phyloP scores from a whole-genome alignment of 2,113 vertebrate genomes.

The Castor canadensis region DNA sequence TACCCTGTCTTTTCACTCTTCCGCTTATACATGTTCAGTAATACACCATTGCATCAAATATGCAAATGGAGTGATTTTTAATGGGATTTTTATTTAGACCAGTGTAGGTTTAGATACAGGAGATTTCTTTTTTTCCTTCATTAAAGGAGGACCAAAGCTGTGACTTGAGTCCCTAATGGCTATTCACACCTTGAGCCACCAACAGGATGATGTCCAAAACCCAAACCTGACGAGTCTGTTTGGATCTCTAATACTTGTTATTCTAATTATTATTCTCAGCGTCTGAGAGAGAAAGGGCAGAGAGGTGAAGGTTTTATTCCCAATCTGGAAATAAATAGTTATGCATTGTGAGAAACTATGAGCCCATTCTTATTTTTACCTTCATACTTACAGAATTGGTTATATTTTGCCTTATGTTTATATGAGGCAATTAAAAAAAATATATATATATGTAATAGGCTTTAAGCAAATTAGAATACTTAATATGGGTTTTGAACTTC shows the following conservation, averaged over 20 bases:
- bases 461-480: constrained; percentile 84
- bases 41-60: background rate
- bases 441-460: constrained; percentile 72
- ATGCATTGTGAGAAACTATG: constrained; percentile 42
- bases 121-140: background rate
- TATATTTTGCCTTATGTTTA: constrained; percentile 75
- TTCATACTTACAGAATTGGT: constrained; percentile 77
- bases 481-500: constrained; percentile 86
- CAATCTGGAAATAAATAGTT: constrained; percentile 68
- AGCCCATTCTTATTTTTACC: constrained; percentile 75
- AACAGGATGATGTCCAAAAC: background rate
- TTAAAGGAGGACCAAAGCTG: background rate
- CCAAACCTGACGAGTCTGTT: background rate
- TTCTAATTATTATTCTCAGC: constrained; percentile 57
- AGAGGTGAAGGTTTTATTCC: constrained; percentile 75
- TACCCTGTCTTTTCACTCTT: too few species aligned
- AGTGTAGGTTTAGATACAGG: background rate
- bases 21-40: background rate
- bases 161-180: background rate
- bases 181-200: background rate
- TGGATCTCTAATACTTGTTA: constrained; percentile 42
- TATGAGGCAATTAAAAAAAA: background rate
- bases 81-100: background rate
- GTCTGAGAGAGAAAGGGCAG: constrained; percentile 52
- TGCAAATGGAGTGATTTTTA: background rate